phyloP scores from a whole-genome alignment of 2,113 vertebrate genomes.

The Pelmatolapia mariae region DNA sequence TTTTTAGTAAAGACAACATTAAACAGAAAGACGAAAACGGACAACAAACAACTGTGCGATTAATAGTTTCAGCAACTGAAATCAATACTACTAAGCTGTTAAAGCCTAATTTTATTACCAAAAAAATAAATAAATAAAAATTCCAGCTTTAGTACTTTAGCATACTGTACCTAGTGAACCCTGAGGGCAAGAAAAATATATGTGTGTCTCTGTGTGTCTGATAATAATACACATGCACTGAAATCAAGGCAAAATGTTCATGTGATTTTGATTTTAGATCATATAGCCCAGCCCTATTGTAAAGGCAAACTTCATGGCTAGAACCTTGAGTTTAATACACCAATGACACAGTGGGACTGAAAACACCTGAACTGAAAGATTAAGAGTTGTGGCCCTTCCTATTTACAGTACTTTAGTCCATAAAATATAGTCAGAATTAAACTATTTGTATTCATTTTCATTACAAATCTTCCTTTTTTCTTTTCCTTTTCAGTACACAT shows the following conservation, averaged over 20 bases:
- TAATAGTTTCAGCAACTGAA: neutral
- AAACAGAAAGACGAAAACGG: neutral
- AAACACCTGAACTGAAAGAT: neutral
- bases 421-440: neutral
- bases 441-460: neutral
- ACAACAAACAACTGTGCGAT: neutral
- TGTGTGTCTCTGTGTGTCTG: neutral
- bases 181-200: neutral
- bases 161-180: neutral
- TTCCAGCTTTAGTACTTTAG: neutral
- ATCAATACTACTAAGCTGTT: neutral
- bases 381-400: rapidly evolving
- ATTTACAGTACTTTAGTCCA: neutral
- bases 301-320: neutral
- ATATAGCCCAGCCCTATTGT: neutral
- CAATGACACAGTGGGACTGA: neutral
- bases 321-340: neutral
- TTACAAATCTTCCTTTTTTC: neutral
- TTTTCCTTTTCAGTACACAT: neutral
- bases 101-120: neutral
- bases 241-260: neutral
- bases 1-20: neutral
- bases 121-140: neutral
- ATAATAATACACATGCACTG: neutral
- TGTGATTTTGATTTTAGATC: neutral